Conservation (phyloP, 1,140 invertebrate species). For the Periplaneta americana region DNA sequence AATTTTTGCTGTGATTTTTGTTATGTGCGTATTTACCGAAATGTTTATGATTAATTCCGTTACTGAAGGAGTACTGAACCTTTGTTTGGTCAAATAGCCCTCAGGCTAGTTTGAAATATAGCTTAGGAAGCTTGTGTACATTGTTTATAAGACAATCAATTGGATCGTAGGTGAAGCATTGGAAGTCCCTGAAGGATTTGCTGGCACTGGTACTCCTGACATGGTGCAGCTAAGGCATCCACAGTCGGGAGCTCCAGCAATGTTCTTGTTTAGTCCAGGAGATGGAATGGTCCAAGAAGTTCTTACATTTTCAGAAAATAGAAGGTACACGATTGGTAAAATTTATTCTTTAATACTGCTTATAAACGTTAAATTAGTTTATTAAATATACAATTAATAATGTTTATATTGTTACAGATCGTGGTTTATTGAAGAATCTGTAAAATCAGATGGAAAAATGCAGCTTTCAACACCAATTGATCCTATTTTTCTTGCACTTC, state of each 20-base stretch:
- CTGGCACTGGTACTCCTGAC: constrained; percentile 57
- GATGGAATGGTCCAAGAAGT: constrained; percentile 57
- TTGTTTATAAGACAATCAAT: background rate
- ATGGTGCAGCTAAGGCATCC: constrained; percentile 68
- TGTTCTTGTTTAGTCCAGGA: constrained; percentile 53
- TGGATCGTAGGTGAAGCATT: constrained; percentile 36
- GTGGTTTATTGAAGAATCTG: constrained; percentile 63
- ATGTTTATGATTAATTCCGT: background rate
- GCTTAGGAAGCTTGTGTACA: background rate
- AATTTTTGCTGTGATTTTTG: background rate
- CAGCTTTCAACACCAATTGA: constrained; percentile 65
- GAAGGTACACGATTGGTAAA: constrained; percentile 27
- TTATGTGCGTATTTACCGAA: background rate
- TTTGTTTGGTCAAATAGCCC: background rate
- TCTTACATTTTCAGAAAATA: constrained; percentile 56
- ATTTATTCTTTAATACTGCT: background rate
- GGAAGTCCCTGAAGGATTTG: constrained; percentile 41
- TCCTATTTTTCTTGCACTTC: constrained; percentile 57
- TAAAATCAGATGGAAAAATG: constrained; percentile 69
- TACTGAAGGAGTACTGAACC: background rate
- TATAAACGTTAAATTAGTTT: background rate
- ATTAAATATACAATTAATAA: background rate
- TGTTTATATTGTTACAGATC: constrained; percentile 38
- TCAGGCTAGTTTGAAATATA: background rate
- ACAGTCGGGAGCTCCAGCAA: constrained; percentile 47